Base-by-base conservation (phyloP, 2,113 vertebrate genomes). In the Bothrops jararaca region DNA sequence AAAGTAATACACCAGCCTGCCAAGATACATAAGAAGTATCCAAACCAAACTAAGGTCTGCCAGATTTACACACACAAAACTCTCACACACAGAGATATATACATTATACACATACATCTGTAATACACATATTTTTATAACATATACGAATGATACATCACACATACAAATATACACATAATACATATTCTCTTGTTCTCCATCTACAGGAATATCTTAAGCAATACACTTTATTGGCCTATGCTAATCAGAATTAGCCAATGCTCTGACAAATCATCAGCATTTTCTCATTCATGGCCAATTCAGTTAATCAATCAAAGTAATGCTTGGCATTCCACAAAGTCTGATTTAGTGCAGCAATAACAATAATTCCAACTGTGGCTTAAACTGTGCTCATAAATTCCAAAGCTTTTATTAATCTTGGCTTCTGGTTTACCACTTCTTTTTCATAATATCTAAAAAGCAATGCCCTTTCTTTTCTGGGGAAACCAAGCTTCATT, bases 21-120 rank as follows among this genome's bases (percentile, higher is more conserved):
- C 98, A 98, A 98, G 93, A 96, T 96, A 97, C 95, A 98, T 97
- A 97, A 95, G 90, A 96, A 96, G 97, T 94, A 97, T 97, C 97
- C 97, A 98, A 98, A 95, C 92, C 97, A 98, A 97, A 97, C 96
- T 96, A 89, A 96, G 94, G 97, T 74, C 95, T 97, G 96, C 97
- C 97, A 97, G 95, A 95, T 95, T 95, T 42, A 64, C 96, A 64
- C 11, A 64, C 26, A 64, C 60, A 64, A 58, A 58, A 58, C 56
- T 58, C 11, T 0, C 60, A 64, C 60, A 64, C 24, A 64, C 0
- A 29, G 3, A 64, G 2, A 64, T 18, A 54, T 64, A 29, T 64
- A 64, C 3, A 12, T 64, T 64, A 64, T 64, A 64, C 11, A 64
- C 10, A 64, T 29, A 29, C 60, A 64, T 64, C 10, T 64, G 26